A percentile compares a stretch with the other conserved stretches of the same genome.
Conservation (phyloP, 1,140 invertebrate genomes). For the Palaemon carinicauda region DNA sequence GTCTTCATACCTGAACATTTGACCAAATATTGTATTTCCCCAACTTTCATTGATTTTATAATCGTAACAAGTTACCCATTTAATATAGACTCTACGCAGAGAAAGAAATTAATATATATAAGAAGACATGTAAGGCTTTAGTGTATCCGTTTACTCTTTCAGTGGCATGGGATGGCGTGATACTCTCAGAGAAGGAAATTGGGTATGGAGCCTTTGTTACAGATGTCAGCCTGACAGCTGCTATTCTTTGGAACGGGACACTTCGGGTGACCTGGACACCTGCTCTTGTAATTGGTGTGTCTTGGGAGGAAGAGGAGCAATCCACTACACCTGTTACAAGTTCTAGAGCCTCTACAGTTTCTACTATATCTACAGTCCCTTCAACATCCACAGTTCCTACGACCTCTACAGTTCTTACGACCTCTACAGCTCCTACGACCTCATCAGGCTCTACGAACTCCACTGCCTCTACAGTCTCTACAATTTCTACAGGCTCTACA, state of each 20-base stretch:
- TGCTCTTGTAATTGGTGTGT: constrained; percentile 11
- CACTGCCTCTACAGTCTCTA: not conserved
- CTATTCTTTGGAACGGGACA: constrained; percentile 48
- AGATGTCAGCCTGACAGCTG: constrained; percentile 26
- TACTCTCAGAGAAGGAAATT: not conserved
- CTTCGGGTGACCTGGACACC: constrained; percentile 33
- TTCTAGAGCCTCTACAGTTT: not conserved
- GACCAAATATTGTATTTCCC: not conserved
- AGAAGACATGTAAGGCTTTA: too few relatives aligned
- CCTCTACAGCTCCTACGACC: not conserved
- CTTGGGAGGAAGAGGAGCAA: not conserved
- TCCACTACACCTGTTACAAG: not conserved
- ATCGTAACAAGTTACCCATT: not conserved
- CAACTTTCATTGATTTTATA: not conserved
- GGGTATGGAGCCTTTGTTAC: constrained; percentile 50
- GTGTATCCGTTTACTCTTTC: not conserved
- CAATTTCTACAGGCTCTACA: not conserved
- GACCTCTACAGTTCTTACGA: not conserved
- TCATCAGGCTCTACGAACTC: not conserved
- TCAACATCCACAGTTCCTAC: too few relatives aligned
- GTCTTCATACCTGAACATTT: not conserved
- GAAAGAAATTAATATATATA: not conserved
- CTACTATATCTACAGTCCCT: not conserved
- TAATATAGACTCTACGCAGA: too few relatives aligned
- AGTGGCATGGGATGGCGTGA: constrained; percentile 43